These are phyloP conservation scores for Streptopelia turtur DNA, from an alignment of 2,797 vertebrate genomes.

Conservation along the genomic window DNA sequence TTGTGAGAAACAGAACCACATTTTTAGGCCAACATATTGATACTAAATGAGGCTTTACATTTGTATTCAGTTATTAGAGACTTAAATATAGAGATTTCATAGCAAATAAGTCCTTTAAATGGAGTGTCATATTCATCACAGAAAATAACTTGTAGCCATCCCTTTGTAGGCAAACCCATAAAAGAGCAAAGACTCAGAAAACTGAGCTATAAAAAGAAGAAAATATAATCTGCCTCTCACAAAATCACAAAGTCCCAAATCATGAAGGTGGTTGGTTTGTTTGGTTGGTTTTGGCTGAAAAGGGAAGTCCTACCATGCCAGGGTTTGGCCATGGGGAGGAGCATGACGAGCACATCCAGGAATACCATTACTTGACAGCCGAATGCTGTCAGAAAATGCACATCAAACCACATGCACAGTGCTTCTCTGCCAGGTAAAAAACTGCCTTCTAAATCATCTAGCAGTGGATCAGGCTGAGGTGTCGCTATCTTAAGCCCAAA, in stretches of 20 bases:
- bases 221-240: neutral
- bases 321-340: neutral
- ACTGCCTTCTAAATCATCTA: neutral
- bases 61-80: neutral
- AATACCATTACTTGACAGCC: neutral
- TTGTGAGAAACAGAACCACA: neutral
- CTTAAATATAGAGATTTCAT: neutral
- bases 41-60: neutral
- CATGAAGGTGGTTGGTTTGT: rapidly evolving
- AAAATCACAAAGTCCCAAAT: neutral
- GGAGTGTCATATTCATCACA: neutral
- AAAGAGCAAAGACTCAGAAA: neutral
- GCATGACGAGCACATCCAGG: neutral
- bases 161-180: neutral
- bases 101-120: neutral
- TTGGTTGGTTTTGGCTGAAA: neutral
- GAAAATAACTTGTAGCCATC: neutral
- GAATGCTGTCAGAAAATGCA: neutral
- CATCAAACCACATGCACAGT: neutral
- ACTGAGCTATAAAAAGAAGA: neutral
- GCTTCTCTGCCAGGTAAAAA: neutral
- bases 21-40: neutral
- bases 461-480: neutral
- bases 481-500: neutral
- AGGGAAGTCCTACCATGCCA: neutral